phyloP scores from a whole-genome alignment of 2,113 vertebrate species.

The Nothocercus nigrocapillus region DNA sequence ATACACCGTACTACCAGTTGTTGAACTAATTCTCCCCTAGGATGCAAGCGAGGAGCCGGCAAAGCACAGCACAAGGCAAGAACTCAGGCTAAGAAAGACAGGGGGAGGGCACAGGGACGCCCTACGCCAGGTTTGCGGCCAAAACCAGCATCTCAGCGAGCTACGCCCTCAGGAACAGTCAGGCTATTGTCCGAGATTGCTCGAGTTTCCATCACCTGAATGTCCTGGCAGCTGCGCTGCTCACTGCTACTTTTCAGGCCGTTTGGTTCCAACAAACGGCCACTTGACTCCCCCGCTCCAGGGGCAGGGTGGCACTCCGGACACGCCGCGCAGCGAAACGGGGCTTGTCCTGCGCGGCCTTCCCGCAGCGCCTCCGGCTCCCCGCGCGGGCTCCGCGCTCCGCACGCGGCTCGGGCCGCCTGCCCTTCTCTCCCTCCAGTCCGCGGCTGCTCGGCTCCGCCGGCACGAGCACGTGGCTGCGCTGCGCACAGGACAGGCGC shows the following conservation, averaged over 20 bases:
- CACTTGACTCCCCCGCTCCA: neutral
- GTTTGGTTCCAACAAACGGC: neutral
- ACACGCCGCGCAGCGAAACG: neutral
- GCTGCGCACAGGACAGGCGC: neutral
- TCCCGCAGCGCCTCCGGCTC: neutral
- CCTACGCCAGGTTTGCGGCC: neutral
- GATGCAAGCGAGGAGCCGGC: neutral
- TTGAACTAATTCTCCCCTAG: neutral
- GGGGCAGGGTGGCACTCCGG: neutral
- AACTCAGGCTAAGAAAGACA: neutral
- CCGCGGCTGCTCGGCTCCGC: neutral
- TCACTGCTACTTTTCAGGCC: neutral
- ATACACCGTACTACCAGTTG: neutral
- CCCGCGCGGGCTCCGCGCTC: neutral
- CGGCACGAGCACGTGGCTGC: rapidly evolving
- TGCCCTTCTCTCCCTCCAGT: neutral
- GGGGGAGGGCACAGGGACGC: neutral
- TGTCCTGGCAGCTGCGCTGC: neutral
- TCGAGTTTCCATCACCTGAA: neutral
- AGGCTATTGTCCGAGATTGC: neutral
- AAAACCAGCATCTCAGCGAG: slow-evolving; percentile 11
- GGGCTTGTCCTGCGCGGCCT: neutral
- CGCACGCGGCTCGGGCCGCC: neutral
- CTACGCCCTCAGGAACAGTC: neutral
- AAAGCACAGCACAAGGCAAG: slow-evolving; percentile 8